These are phyloP conservation scores for Phania funesta DNA, from an alignment of 2,888 invertebrate genomes.

Conservation along the genomic window DNA sequence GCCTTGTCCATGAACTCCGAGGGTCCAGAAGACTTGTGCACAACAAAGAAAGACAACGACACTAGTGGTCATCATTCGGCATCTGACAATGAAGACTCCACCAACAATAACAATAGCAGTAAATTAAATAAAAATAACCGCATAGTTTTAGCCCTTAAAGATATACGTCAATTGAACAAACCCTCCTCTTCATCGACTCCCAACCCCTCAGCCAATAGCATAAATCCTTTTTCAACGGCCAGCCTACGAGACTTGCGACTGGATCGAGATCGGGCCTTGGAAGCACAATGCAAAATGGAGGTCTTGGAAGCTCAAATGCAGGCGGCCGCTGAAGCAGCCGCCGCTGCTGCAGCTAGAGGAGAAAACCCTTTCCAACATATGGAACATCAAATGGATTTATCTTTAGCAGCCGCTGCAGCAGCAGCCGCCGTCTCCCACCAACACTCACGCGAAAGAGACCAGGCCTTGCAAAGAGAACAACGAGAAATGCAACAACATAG, in stretches of 20 bases:
- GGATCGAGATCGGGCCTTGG: constrained; percentile 70
- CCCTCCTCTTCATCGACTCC: constrained; percentile 75
- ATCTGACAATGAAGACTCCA: constrained; percentile 71
- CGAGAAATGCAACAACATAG: constrained; percentile 76
- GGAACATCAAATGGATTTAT: constrained; percentile 80
- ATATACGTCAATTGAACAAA: constrained; percentile 80
- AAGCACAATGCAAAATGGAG: constrained; percentile 78
- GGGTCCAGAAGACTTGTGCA: constrained; percentile 80
- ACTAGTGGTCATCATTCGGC: constrained; percentile 69
- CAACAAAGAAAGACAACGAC: constrained; percentile 75
- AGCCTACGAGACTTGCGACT: constrained; percentile 73
- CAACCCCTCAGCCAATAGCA: constrained; percentile 54
- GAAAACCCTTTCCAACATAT: constrained; percentile 79
- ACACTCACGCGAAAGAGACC: constrained; percentile 74
- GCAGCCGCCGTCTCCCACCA: constrained; percentile 78
- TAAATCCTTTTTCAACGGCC: constrained; percentile 73
- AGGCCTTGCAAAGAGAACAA: constrained; percentile 72
- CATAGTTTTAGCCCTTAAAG: constrained; percentile 80
- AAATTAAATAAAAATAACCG: constrained; percentile 77
- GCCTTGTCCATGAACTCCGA: constrained; percentile 75
- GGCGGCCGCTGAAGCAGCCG: constrained; percentile 76
- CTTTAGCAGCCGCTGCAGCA: constrained; percentile 79
- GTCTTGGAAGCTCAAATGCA: constrained; percentile 79
- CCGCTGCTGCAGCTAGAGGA: constrained; percentile 73
- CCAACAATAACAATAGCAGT: constrained; percentile 76